Evolutionary conservation across 92 coral and sea anemone genomes (phyloP), one percentile per base, ranked within the genome.

Genomic region (Muricea muricata): DNA sequence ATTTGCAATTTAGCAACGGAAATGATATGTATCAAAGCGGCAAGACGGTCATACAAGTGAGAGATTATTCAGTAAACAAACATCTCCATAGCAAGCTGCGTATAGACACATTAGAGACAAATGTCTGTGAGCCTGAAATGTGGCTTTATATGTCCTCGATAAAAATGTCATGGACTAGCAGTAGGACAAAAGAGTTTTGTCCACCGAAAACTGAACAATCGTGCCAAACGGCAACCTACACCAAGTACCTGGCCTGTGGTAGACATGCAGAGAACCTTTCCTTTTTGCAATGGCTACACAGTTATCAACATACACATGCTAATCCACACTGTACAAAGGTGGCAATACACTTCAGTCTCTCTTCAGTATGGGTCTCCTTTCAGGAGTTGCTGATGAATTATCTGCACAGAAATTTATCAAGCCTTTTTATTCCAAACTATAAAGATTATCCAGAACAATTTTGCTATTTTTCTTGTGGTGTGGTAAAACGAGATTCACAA

Each of bases 1-100:
- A 92, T 28, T 72, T 92, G 0, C 89, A 92, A 29, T 4, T 29
- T 21, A 60, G 91, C 1, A 89, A 89, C 39, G 87, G 87, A 25
- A 77, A 56, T n/a, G 78, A 61, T 0, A 87, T 55, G 91, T 92
- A 0, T 61, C 91, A 0, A 92, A 92, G 42, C 80, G 71, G 77
- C 84, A 86, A 4, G 91, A 86, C 25, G 83, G 75, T 0, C 57
- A 65, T 35, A 1, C 26, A 15, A 66, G 35, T 25, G 78, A 86
- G 17, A 73, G 66, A 0, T 45, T 92, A 0, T 86, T 82, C 41
- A 77, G 56, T 0, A 6, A 24, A 1, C 72, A 83, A 50, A 46
- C 46, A 15, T 17, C 14, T 2, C 32, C 69, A 3, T 55, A 32
- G 6, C 82, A 77, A 26, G 82, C 79, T 3, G 79, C 79, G 17